Conservation (phyloP, 2,797 vertebrate species). For the Acrocephalus scirpaceus region DNA sequence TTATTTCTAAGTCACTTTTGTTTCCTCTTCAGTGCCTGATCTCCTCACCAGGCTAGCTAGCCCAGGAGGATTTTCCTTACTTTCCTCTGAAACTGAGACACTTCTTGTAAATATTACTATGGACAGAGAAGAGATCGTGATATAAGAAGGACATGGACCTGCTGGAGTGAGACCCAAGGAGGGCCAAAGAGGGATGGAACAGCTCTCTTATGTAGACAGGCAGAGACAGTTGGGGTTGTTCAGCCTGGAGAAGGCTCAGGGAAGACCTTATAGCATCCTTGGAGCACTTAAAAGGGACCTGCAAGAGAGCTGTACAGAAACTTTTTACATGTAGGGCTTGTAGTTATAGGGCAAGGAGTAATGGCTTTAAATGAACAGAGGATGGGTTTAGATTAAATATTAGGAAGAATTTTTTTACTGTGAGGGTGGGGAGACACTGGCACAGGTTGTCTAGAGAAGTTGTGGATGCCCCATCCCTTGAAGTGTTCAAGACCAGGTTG, state of each 20-base stretch:
- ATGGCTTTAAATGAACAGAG: neutral
- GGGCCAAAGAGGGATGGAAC: neutral
- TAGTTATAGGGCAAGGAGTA: neutral
- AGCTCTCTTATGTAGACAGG: neutral
- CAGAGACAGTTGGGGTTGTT: neutral
- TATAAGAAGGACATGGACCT: neutral
- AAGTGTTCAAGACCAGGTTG: neutral
- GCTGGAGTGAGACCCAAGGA: neutral
- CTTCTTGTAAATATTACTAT: neutral
- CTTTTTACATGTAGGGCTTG: neutral
- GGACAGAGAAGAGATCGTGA: neutral
- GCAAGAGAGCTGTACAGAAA: neutral
- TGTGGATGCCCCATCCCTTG: neutral
- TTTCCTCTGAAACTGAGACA: neutral
- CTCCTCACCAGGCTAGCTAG: neutral
- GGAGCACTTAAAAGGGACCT: neutral
- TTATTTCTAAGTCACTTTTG: neutral
- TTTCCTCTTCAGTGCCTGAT: neutral
- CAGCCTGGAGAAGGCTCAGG: neutral
- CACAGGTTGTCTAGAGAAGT: neutral
- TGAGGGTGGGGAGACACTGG: neutral
- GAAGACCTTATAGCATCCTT: neutral
- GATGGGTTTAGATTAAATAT: neutral
- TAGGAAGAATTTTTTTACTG: neutral
- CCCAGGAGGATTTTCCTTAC: neutral